Conservation (phyloP, 2,113 vertebrate species). For the Poeciliopsis retropinna region DNA sequence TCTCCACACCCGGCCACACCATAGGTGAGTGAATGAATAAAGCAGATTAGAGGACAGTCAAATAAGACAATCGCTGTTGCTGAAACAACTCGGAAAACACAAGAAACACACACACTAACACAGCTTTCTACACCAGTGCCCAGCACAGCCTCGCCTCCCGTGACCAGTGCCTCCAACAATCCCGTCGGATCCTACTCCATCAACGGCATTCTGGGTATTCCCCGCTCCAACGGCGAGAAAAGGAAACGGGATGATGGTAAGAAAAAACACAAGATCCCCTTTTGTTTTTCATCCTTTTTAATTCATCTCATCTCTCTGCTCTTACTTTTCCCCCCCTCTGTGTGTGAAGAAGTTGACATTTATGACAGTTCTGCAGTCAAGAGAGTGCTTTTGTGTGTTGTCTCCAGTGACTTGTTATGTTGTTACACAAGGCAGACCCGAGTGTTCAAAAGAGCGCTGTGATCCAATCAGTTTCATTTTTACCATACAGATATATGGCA, state of each 20-base stretch:
- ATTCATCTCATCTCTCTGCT: constrained; percentile 65
- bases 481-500: constrained; percentile 56
- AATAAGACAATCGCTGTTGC: constrained; percentile 16
- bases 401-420: constrained; percentile 81
- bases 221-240: constrained; percentile 99
- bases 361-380: constrained; percentile 71
- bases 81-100: background rate
- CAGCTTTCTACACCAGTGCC: constrained; percentile 86
- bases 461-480: constrained; percentile 73
- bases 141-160: constrained; percentile 97
- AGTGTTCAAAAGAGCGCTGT: constrained; percentile 62
- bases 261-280: constrained; percentile 75
- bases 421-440: constrained; percentile 62
- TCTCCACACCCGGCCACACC: constrained; percentile 94
- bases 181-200: constrained; percentile 99
- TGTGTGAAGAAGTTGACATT: constrained; percentile 81
- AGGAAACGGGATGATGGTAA: constrained; percentile 99
- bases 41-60: constrained; percentile 26
- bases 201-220: constrained; percentile 99
- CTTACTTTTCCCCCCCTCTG: constrained; percentile 61
- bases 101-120: constrained; percentile 29
- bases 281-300: constrained; percentile 75
- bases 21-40: constrained; percentile 85
- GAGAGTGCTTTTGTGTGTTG: constrained; percentile 69
- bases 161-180: constrained; percentile 98